Conservation (phyloP, 2,113 vertebrate genomes). For the Chauna torquata region DNA sequence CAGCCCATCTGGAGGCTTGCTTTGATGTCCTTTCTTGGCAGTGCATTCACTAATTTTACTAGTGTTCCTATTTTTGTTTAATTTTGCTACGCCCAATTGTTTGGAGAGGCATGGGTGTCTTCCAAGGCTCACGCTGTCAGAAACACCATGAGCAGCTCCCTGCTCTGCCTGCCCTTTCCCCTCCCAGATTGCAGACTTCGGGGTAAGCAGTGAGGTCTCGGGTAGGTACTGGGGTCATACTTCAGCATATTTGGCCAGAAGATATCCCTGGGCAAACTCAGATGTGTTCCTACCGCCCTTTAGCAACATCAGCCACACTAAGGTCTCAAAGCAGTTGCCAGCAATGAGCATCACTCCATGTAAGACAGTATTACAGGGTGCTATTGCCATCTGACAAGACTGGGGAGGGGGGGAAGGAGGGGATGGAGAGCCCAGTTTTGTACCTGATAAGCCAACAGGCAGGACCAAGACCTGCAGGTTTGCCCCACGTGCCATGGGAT, state of each 20-base stretch:
- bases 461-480: background rate
- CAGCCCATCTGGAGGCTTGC: constrained; percentile 41
- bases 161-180: background rate
- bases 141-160: background rate
- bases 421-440: background rate
- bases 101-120: background rate
- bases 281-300: background rate
- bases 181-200: background rate
- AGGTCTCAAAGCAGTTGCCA: background rate
- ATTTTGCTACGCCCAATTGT: background rate
- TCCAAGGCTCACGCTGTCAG: background rate
- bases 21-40: constrained; percentile 59
- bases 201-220: background rate
- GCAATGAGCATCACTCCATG: background rate
- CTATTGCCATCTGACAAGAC: background rate
- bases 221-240: background rate
- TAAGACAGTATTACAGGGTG: background rate
- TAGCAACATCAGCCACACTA: background rate
- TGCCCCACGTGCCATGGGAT: background rate
- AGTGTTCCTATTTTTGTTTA: constrained; percentile 23
- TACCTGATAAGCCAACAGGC: background rate
- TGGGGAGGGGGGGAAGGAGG: rapidly evolving
- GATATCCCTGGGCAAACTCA: background rate
- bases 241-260: background rate
- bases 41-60: background rate